phyloP scores from a whole-genome alignment of 2,797 vertebrate species.

The Microctenopoma stevenorrisi region DNA sequence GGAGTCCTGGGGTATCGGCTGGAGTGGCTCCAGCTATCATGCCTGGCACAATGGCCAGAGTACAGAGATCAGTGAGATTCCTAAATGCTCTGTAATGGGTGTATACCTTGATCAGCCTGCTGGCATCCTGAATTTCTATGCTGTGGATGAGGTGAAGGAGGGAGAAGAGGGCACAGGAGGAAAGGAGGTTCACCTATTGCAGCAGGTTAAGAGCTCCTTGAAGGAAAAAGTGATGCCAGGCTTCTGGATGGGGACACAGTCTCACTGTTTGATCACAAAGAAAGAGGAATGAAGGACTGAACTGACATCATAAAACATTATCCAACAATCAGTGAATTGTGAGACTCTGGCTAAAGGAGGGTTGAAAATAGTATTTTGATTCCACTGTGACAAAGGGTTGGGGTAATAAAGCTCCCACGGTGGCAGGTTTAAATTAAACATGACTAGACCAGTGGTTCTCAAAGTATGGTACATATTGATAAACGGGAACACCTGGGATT shows the following conservation, averaged over 20 bases:
- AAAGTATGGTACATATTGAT: too few species aligned
- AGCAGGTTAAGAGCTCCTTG: conserved; percentile 65
- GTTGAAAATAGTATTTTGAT: neutral
- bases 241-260: conserved; percentile 74
- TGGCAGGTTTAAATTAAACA: conserved; percentile 9
- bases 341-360: conserved; percentile 4
- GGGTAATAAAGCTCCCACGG: neutral
- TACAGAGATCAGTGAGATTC: conserved; percentile 39
- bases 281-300: conserved; percentile 54
- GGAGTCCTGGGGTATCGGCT: conserved; percentile 79
- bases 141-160: conserved; percentile 63
- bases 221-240: conserved; percentile 73
- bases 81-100: conserved; percentile 58
- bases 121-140: conserved; percentile 75
- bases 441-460: neutral
- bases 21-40: conserved; percentile 73
- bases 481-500: too few species aligned
- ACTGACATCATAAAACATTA: neutral
- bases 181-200: conserved; percentile 69
- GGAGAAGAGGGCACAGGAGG: conserved; percentile 41
- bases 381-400: neutral
- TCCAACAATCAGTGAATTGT: neutral
- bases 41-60: conserved; percentile 66
- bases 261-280: conserved; percentile 61
- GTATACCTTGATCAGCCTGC: conserved; percentile 78